Evolutionary conservation across 2,888 invertebrate genomes (phyloP).

Genomic region (Heteromurus nitidus): DNA sequence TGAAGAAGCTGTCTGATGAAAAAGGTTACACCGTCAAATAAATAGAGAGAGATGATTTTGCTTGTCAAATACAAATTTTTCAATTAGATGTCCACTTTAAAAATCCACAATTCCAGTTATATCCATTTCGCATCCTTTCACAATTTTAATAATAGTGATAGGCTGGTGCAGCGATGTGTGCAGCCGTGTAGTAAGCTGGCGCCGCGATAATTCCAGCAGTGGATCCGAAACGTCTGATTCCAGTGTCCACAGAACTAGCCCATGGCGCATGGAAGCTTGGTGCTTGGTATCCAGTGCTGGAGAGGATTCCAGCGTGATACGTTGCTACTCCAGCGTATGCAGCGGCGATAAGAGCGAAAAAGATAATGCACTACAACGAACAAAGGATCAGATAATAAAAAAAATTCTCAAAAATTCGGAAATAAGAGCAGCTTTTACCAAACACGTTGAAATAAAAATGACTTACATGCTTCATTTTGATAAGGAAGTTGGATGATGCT

Average conservation of each 20-base stretch:
- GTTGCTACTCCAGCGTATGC: slow-evolving; percentile 42
- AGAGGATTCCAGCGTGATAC: slow-evolving; percentile 30
- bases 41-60: too few relatives aligned
- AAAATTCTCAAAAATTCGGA: too few relatives aligned
- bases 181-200: slow-evolving; percentile 42
- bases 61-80: too few relatives aligned
- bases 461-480: slow-evolving; percentile 62
- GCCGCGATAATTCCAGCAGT: slow-evolving; percentile 58
- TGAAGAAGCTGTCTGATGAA: too few relatives aligned
- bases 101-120: background rate
- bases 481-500: slow-evolving; percentile 1
- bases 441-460: background rate
- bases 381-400: too few relatives aligned
- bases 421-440: too few relatives aligned
- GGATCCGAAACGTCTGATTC: slow-evolving; percentile 66
- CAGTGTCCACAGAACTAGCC: slow-evolving; percentile 53
- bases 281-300: slow-evolving; percentile 55
- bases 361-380: slow-evolving; percentile 52
- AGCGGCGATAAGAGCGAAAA: slow-evolving; percentile 44
- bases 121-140: background rate
- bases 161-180: slow-evolving; percentile 10
- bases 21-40: too few relatives aligned
- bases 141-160: slow-evolving; percentile 24
- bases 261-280: slow-evolving; percentile 61
- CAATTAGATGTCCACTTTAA: too few relatives aligned